Evolutionary conservation across 2,888 invertebrate species (phyloP).

Genomic region (Idaea dimidiata): DNA sequence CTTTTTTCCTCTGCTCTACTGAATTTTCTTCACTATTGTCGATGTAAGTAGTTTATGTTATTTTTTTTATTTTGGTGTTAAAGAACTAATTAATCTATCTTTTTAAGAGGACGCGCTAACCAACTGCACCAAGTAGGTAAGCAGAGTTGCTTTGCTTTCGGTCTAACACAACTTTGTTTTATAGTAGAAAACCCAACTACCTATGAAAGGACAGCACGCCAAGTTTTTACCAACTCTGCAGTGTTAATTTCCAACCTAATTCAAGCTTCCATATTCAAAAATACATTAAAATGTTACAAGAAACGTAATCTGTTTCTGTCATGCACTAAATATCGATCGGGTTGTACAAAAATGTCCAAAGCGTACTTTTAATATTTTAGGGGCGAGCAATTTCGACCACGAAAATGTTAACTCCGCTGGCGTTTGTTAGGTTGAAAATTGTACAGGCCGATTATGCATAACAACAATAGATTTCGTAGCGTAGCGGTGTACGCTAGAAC

Average conservation of each 20-base stretch:
- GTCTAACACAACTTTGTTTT: too few relatives aligned
- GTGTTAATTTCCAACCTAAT: background rate
- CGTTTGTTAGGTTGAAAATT: background rate
- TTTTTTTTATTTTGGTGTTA: too few relatives aligned
- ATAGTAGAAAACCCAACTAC: too few relatives aligned
- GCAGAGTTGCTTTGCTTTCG: too few relatives aligned
- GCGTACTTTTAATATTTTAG: conserved; percentile 43
- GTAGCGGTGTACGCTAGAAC: too few relatives aligned
- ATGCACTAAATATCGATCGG: conserved; percentile 36
- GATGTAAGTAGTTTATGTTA: too few relatives aligned
- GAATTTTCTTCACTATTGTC: too few relatives aligned
- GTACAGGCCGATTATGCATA: background rate
- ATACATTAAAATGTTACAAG: conserved; percentile 6
- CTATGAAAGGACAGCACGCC: too few relatives aligned
- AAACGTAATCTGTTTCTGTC: conserved; percentile 23
- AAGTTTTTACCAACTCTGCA: background rate
- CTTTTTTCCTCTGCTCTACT: too few relatives aligned
- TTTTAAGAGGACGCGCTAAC: too few relatives aligned
- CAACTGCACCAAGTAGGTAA: too few relatives aligned
- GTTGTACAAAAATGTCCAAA: conserved; percentile 36
- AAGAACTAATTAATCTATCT: too few relatives aligned
- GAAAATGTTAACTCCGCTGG: background rate
- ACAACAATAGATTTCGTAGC: background rate
- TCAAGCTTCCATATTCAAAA: conserved; percentile 1
- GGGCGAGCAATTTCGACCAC: conserved; percentile 29